phyloP scores from a whole-genome alignment of 1,140 invertebrate species.

The Drosophila willistoni region DNA sequence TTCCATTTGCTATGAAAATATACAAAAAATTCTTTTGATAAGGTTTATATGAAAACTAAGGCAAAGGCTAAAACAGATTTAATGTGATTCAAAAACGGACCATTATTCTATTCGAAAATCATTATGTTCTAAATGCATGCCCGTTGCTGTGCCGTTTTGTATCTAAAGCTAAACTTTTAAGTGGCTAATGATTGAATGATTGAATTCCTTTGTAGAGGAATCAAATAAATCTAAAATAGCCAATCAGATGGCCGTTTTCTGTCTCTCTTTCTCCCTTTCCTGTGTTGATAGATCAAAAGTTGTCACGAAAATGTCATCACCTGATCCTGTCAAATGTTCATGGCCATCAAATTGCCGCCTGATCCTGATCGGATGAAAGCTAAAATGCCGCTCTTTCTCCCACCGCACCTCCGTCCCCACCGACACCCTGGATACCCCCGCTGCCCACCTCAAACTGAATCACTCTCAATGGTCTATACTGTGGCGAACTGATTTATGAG shows the following conservation, averaged over 20 bases:
- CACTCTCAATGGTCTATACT: background rate
- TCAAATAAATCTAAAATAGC: background rate
- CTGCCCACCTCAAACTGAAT: no score
- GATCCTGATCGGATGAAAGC: slow-evolving; percentile 62
- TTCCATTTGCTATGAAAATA: no score
- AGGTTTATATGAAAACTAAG: no score
- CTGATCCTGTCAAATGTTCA: slow-evolving; percentile 70
- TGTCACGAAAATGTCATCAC: slow-evolving; percentile 38
- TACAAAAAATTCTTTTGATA: no score
- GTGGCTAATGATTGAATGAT: background rate
- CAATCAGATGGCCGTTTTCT: background rate
- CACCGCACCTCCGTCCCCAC: slow-evolving; percentile 36
- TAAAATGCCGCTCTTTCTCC: slow-evolving; percentile 52
- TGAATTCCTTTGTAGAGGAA: background rate
- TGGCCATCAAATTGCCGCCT: slow-evolving; percentile 75
- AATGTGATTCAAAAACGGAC: no score
- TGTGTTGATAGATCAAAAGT: slow-evolving; percentile 43
- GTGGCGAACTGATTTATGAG: slow-evolving; percentile 48
- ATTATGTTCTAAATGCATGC: no score
- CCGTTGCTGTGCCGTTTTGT: no score
- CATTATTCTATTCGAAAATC: no score
- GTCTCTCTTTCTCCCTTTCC: background rate
- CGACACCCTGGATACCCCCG: background rate
- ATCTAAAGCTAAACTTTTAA: no score
- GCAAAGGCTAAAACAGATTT: no score